These are phyloP conservation scores for Steinernema carpocapsae DNA, from an alignment of 2,888 invertebrate species.

Conservation along the genomic window DNA sequence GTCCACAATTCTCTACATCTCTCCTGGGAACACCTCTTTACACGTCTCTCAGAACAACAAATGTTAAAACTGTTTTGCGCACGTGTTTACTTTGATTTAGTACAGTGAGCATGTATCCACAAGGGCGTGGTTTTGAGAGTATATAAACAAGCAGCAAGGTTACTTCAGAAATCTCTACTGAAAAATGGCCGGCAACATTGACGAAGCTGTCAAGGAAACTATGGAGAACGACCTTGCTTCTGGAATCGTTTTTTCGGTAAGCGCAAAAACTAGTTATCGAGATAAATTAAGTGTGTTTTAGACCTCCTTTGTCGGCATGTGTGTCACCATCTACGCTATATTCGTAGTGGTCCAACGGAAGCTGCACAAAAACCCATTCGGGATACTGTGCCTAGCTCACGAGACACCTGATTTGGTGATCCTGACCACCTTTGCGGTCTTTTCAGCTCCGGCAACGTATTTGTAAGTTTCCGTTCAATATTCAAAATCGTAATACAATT, in stretches of 20 bases:
- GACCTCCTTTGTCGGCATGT: neutral
- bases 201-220: too few relatives aligned
- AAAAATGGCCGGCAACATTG: too few relatives aligned
- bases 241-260: neutral
- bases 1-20: too few relatives aligned
- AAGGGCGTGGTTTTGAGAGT: too few relatives aligned
- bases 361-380: conserved; percentile 18
- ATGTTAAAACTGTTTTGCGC: too few relatives aligned
- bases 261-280: neutral
- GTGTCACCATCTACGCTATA: neutral
- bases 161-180: too few relatives aligned
- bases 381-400: neutral
- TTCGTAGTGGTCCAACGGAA: neutral
- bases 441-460: conserved; percentile 5
- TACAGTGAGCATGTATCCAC: too few relatives aligned
- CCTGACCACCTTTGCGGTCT: conserved; percentile 1
- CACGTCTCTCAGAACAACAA: too few relatives aligned
- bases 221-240: neutral
- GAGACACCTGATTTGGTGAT: neutral
- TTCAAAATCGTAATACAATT: neutral
- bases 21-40: too few relatives aligned
- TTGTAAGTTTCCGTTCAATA: neutral
- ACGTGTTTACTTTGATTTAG: too few relatives aligned
- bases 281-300: neutral
- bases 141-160: too few relatives aligned